Evolutionary conservation across 23 tunicate genomes (phyloP).

Genomic region (Oikopleura vanhoeffeni): DNA sequence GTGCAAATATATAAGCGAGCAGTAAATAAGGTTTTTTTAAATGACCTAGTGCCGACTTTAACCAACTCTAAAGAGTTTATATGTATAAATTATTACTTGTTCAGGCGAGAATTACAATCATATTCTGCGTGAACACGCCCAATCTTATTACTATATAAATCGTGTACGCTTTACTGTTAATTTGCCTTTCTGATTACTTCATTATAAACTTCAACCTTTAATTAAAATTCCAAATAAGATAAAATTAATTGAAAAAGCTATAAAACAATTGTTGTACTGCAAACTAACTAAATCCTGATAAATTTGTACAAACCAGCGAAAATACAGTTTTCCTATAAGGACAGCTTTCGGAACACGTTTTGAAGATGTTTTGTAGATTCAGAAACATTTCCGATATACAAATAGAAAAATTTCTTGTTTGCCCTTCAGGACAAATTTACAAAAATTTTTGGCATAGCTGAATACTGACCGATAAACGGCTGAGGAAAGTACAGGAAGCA

Average conservation of each 20-base stretch:
- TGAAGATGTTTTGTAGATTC: neutral
- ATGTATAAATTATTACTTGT: too few relatives aligned
- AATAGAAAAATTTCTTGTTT: neutral
- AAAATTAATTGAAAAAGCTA: neutral
- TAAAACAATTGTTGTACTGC: neutral
- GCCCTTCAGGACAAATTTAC: neutral
- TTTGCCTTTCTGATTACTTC: too few relatives aligned
- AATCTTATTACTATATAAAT: too few relatives aligned
- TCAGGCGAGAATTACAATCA: too few relatives aligned
- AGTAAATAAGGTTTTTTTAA: too few relatives aligned
- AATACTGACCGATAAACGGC: neutral
- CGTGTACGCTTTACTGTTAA: too few relatives aligned
- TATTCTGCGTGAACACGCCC: too few relatives aligned
- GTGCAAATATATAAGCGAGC: too few relatives aligned
- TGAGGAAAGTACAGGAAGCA: neutral
- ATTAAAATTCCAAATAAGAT: too few relatives aligned
- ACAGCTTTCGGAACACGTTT: neutral
- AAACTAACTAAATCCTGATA: neutral
- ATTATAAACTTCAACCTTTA: neutral
- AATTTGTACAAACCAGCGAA: neutral
- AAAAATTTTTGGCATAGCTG: neutral
- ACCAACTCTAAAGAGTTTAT: too few relatives aligned
- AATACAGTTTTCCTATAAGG: neutral
- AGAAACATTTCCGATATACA: neutral
- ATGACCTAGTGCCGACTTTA: too few relatives aligned